A percentile compares a stretch with the other conserved stretches of the same genome.
Evolutionary conservation across 2,888 invertebrate species (phyloP).

Genomic region (Hipparchia semele): DNA sequence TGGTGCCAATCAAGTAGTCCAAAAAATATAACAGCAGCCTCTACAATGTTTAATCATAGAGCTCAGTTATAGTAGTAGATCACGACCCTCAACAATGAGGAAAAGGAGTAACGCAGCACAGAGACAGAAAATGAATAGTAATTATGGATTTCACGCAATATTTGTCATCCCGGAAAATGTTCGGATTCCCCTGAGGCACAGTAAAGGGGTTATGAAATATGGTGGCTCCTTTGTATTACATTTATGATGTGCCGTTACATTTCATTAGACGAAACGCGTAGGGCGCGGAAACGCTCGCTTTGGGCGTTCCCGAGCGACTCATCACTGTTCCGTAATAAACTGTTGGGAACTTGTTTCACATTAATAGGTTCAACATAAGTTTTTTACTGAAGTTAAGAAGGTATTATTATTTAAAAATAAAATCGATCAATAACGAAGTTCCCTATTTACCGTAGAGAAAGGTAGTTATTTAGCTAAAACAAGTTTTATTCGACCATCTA

Average conservation of each 20-base stretch:
- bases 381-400: background rate
- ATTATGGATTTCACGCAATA: background rate
- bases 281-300: conserved; percentile 1
- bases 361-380: background rate
- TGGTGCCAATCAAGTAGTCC: no score
- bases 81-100: no score
- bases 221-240: conserved; percentile 1
- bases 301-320: background rate
- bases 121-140: no score
- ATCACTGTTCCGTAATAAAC: background rate
- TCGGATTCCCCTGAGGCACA: background rate
- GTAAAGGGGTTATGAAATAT: conserved; percentile 1
- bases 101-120: no score
- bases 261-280: conserved; percentile 1
- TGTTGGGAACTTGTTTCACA: background rate
- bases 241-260: conserved; percentile 9
- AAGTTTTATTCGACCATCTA: no score
- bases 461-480: no score
- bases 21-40: no score
- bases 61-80: no score
- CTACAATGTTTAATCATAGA: no score
- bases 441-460: no score
- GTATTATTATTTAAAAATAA: no score
- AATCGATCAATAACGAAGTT: no score
- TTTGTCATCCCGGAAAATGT: conserved; percentile 10